phyloP scores from a whole-genome alignment of 2,113 vertebrate species.

The Scomber colias region DNA sequence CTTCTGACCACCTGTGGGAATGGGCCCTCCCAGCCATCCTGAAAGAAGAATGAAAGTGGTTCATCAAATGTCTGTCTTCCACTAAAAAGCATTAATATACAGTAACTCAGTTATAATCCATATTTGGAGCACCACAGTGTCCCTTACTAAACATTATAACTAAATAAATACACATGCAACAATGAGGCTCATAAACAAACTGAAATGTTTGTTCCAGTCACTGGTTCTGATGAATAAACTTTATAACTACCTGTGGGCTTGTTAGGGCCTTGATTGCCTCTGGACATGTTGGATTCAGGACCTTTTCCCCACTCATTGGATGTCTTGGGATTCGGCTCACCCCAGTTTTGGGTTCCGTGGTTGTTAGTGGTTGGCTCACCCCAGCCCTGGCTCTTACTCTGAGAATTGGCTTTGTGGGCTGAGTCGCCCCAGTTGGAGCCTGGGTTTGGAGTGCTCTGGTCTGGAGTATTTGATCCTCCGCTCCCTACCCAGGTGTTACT shows the following conservation, averaged over 20 bases:
- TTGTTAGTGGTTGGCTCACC: constrained; percentile 88
- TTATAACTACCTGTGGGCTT: constrained; percentile 81
- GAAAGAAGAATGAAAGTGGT: constrained; percentile 67
- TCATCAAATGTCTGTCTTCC: neutral
- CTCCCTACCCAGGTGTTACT: constrained; percentile 90
- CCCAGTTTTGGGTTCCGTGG: constrained; percentile 87
- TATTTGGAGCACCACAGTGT: neutral
- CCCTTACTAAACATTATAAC: neutral
- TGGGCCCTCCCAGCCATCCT: constrained; percentile 93
- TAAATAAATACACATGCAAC: neutral
- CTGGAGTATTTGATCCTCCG: constrained; percentile 80
- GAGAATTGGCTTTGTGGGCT: constrained; percentile 80
- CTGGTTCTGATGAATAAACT: neutral
- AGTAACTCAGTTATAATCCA: neutral
- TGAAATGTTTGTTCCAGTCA: neutral
- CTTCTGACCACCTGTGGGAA: constrained; percentile 86
- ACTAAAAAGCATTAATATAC: neutral
- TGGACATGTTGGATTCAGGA: constrained; percentile 83
- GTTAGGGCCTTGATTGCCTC: constrained; percentile 70
- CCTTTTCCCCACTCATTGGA: constrained; percentile 92
- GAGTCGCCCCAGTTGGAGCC: constrained; percentile 90
- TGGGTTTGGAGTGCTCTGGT: constrained; percentile 84
- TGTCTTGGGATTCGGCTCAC: constrained; percentile 85
- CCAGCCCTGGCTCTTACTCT: constrained; percentile 89
- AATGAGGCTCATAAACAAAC: neutral